Evolutionary conservation across 1,140 invertebrate species (phyloP), one percentile per base, ranked within the genome.

Genomic region (Eurosta solidaginis): DNA sequence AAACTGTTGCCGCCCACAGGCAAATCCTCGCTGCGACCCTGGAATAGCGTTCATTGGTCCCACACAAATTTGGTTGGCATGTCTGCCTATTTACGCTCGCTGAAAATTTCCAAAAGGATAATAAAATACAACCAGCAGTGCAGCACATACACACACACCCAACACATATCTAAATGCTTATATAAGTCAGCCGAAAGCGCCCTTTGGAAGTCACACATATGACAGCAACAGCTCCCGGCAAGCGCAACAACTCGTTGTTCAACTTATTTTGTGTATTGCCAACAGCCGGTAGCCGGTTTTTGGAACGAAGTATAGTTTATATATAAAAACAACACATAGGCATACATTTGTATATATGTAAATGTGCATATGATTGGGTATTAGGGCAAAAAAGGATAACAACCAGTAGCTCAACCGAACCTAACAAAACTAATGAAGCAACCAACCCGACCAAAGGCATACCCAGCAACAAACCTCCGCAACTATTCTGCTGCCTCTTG

Each of bases 201-300:
- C 40, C 33, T 42, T 40, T n/a, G 22, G 40, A 68, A 68, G 40
- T 68, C 59, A 42, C 33, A 68, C 33, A 68, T 40, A 40, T 68
- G 59, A 68, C 59, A 42, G 59, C 59, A 42, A 40, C 33, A 68
- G 36, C 59, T 68, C 59, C 59, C 33, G 59, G 59, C 59, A 68
- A 68, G 59, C 59, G 33, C 59, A 68, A 68, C 59, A 68, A 68
- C n/a, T 68, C 59, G 59, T 68, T 68, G 33, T 68, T 68, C 33
- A 36, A 68, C 59, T 40, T 29, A 68, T 68, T 68, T 17, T 33
- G 20, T 68, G 40, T 36, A 54, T 22, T 27, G n/a, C n/a, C n/a
- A n/a, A n/a, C 20, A 22, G 59, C 59, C 59, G 33, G 59, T 29
- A 68, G 29, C 29, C 12, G 2, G n/a, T n/a, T n/a, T n/a, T n/a